Conservation (phyloP, 2,888 invertebrate genomes). For the Phaonia tiefii region DNA sequence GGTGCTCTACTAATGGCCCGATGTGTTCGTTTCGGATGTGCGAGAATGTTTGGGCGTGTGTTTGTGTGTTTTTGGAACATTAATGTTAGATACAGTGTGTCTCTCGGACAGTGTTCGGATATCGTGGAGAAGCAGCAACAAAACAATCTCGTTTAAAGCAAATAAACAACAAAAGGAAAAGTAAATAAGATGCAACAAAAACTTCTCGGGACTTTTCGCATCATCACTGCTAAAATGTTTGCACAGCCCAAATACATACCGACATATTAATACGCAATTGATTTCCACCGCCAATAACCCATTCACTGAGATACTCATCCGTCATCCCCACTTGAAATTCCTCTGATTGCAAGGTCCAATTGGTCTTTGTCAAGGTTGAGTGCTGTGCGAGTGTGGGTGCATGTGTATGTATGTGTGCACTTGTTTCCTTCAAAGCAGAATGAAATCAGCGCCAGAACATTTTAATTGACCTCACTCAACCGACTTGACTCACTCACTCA, state of each 20-base stretch:
- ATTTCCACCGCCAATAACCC: no score
- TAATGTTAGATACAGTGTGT: conserved; percentile 47
- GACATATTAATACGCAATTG: no score
- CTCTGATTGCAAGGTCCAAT: neutral
- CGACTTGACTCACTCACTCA: no score
- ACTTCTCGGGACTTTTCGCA: no score
- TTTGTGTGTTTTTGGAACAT: conserved; percentile 25
- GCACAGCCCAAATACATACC: no score
- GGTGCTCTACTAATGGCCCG: conserved; percentile 35
- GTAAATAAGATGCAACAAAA: neutral
- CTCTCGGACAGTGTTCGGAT: conserved; percentile 42
- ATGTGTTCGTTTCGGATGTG: conserved; percentile 23
- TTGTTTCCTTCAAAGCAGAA: neutral
- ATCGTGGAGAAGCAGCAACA: conserved; percentile 33
- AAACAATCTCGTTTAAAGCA: neutral
- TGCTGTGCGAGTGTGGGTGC: neutral
- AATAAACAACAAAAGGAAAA: neutral
- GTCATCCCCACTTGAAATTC: neutral
- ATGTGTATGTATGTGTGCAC: conserved; percentile 11
- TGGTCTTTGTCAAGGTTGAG: conserved; percentile 9
- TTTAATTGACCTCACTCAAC: neutral
- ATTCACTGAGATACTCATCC: no score
- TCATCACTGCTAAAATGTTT: no score
- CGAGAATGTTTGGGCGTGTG: conserved; percentile 26
- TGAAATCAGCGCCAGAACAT: neutral